These are phyloP conservation scores for Rambutsinella grinnellia DNA, from an alignment of 2,888 invertebrate species.

Conservation along the genomic window DNA sequence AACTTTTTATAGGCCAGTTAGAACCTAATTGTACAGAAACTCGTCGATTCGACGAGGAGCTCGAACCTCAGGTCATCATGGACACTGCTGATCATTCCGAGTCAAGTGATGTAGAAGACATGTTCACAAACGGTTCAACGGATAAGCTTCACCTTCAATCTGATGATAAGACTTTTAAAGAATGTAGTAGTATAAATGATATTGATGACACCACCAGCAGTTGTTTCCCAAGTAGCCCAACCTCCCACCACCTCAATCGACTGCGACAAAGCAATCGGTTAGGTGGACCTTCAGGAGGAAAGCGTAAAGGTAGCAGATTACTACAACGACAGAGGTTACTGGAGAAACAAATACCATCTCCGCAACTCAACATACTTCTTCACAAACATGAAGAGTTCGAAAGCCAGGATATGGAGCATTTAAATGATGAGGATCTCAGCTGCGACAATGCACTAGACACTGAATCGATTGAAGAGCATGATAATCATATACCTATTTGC, in stretches of 20 bases:
- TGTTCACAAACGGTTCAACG: conserved; percentile 25
- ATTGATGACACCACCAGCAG: conserved; percentile 11
- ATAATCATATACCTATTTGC: conserved; percentile 23
- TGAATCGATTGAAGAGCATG: conserved; percentile 23
- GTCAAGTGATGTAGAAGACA: conserved; percentile 51
- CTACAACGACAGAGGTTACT: conserved; percentile 29
- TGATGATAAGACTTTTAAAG: conserved; percentile 34
- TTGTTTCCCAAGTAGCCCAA: conserved; percentile 20
- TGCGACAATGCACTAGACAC: conserved; percentile 40
- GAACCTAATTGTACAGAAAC: conserved; percentile 30
- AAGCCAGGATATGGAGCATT: conserved; percentile 12
- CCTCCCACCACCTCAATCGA: conserved; percentile 19
- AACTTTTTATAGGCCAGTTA: conserved; percentile 45
- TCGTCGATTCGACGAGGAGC: conserved; percentile 43
- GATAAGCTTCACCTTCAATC: conserved; percentile 17
- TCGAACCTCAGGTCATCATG: conserved; percentile 42
- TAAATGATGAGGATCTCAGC: conserved; percentile 40
- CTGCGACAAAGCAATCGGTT: conserved; percentile 12
- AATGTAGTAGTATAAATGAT: conserved; percentile 24
- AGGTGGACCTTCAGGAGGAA: conserved; percentile 4
- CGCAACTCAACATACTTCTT: conserved; percentile 7
- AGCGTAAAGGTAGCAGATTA: conserved; percentile 9
- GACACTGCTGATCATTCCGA: conserved; percentile 56
- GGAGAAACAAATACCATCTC: not conserved
- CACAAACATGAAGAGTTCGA: conserved; percentile 11